A percentile compares a stretch with the other conserved stretches of the same genome.
Evolutionary conservation across 2,797 vertebrate species (phyloP).

Genomic region (Cetoscarus ocellatus): DNA sequence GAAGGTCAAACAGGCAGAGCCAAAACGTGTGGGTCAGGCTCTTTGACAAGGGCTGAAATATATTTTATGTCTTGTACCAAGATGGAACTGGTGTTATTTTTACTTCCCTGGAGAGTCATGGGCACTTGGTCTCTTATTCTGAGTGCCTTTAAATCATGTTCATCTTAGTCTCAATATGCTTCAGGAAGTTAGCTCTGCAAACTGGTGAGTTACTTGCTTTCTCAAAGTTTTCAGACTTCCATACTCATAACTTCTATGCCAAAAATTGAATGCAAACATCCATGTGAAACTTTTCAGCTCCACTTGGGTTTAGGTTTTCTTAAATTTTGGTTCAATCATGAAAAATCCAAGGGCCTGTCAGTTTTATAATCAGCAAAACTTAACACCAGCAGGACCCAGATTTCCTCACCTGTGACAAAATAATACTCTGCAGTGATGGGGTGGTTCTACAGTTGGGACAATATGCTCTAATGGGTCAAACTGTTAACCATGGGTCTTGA

Average conservation of each 20-base stretch:
- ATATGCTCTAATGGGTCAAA: conserved; percentile 16
- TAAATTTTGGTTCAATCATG: conserved; percentile 4
- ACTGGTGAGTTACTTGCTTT: too few species aligned
- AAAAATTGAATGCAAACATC: neutral
- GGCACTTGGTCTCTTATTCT: neutral
- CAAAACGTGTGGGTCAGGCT: neutral
- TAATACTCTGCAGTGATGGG: neutral
- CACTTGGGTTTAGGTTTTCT: too few species aligned
- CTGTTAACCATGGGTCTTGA: neutral
- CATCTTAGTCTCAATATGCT: too few species aligned
- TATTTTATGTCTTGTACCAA: neutral
- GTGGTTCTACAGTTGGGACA: conserved; percentile 15
- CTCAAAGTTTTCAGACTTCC: too few species aligned
- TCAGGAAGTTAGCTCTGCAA: too few species aligned
- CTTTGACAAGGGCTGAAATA: neutral
- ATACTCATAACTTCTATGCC: too few species aligned
- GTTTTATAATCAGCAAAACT: conserved; percentile 12
- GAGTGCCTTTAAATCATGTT: too few species aligned
- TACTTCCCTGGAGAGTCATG: neutral
- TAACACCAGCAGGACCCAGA: conserved; percentile 8
- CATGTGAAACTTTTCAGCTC: neutral
- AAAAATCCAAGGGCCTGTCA: conserved; percentile 6
- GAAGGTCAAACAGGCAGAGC: conserved; percentile 5
- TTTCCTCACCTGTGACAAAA: neutral
- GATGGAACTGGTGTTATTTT: neutral